Evolutionary conservation across 2,888 invertebrate species (phyloP), one percentile per base, ranked within the genome.

Genomic region (Julus scandinavius): DNA sequence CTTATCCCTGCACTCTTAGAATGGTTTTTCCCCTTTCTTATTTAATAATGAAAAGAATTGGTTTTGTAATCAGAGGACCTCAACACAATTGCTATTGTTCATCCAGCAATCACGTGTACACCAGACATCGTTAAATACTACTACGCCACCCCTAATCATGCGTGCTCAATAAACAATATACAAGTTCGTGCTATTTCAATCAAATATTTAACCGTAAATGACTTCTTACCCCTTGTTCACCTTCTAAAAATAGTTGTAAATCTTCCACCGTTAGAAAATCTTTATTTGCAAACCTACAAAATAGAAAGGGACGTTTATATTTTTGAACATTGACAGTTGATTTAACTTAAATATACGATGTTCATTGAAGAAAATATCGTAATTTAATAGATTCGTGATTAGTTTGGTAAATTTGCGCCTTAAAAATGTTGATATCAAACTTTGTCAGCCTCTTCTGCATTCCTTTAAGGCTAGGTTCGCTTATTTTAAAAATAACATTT

Each of bases 201-300:
- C 54, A 17, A 86, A 3, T 13, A 41, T 45, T 29, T 41, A 41
- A 86, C 13, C 3, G 86, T 9, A 11, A 86, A 86, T 41, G 11
- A 45, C 9, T 40, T 90, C 92, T 92, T 91, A 94, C 94, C 91
- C 94, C 94, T 92, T 94, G 94, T 91, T 94, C 94, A 45, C 94
- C 94, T 91, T 94, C 94, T 89, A 94, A 91, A 91, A 94, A 94
- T 88, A 94, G 91, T 89, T 93, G 92, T 89, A 94, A 91, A 90
- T 94, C 94, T 90, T 94, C 94, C 49, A 92, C 92, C 5, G 93
- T 93, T 91, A 94, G 91, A 91, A 93, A 94, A 91, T 94, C 94
- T 90, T 94, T 93, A 91, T 93, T 93, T 87, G 94, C 93, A 91
- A 93, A 94, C 90, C 94, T 93, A 91, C 50, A 91, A 91, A 41